phyloP scores from a whole-genome alignment of 2,888 invertebrate genomes.

The Drosophila demipolita region DNA sequence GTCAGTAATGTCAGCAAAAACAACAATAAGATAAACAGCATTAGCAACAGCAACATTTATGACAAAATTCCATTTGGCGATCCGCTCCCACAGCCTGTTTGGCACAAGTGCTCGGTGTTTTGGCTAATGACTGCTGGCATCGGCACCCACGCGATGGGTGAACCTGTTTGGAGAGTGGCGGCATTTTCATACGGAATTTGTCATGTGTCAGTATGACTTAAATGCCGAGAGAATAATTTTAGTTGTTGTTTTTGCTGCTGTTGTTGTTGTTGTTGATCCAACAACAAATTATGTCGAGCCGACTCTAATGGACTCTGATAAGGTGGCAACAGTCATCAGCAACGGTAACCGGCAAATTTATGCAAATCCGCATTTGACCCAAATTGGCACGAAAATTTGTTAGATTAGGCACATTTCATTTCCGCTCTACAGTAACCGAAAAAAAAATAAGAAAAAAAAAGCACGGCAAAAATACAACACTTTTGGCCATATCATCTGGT shows the following conservation, averaged over 20 bases:
- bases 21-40: constrained; percentile 16
- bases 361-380: constrained; percentile 82
- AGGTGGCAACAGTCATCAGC: constrained; percentile 68
- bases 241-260: constrained; percentile 1
- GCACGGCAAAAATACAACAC: constrained; percentile 26
- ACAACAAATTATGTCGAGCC: constrained; percentile 56
- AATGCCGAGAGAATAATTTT: constrained; percentile 76
- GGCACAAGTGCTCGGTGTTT: constrained; percentile 69
- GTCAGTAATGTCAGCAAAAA: constrained; percentile 58
- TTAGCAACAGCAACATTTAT: constrained; percentile 64
- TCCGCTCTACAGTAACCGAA: constrained; percentile 47
- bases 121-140: constrained; percentile 77
- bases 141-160: constrained; percentile 4
- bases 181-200: constrained; percentile 74
- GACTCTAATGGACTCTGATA: constrained; percentile 78
- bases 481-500: constrained; percentile 20
- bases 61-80: constrained; percentile 79
- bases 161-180: constrained; percentile 8
- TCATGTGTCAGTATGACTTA: constrained; percentile 81
- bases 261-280: constrained; percentile 13
- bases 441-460: constrained; percentile 19
- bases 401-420: constrained; percentile 79
- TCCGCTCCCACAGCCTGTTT: constrained; percentile 35
- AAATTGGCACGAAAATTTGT: constrained; percentile 82
- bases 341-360: constrained; percentile 65